Evolutionary conservation across 2,888 invertebrate genomes (phyloP), one percentile per base, ranked within the genome.

Genomic region (Drosophila pseudotalamancana): DNA sequence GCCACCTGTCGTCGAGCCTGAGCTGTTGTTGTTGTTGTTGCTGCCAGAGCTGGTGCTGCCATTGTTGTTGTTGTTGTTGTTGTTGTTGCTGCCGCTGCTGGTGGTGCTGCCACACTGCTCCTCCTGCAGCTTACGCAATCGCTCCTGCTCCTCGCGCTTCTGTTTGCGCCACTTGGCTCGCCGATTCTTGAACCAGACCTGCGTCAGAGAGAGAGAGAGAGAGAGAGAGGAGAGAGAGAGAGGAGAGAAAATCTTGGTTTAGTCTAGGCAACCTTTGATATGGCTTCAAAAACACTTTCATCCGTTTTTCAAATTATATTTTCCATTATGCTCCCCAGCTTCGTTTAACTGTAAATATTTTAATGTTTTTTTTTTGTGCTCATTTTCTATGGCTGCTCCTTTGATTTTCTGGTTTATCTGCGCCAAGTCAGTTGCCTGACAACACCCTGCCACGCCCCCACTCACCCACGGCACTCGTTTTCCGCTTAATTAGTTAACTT

Each of bases 101-200:
- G 79, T 77, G 40, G 73, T 84, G 51, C 87, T 88, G 61, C 80
- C 85, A 40, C 90, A 90, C 68, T 96, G 94, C 90, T 97, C 97
- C 91, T 97, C 95, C 89, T 96, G 96, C 66, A 97, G 91, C 91
- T 96, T 96, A 62, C 97, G 93, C 78, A 96, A 92, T 62, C 96
- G 92, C 91, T 96, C 96, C 91, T 96, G 95, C 90, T 96, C 95
- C 90, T 96, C 98, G 2, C 98, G 94, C 90, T 98, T 98, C 90
- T 97, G 97, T 89, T 98, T 98, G 77, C 98, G 94, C 98, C 98
- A 98, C 93, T 98, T 98, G 78, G 98, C 98, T 32, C 98, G 94
- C 16, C 98, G 94, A 91, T 98, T 98, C 92, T 98, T 98, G 92
- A 98, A 98, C 98, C 98, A 98, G 9, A 98, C 98, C 98, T 98